Evolutionary conservation across 2,113 vertebrate genomes (phyloP).

Genomic region (Ptilonorhynchus violaceus): DNA sequence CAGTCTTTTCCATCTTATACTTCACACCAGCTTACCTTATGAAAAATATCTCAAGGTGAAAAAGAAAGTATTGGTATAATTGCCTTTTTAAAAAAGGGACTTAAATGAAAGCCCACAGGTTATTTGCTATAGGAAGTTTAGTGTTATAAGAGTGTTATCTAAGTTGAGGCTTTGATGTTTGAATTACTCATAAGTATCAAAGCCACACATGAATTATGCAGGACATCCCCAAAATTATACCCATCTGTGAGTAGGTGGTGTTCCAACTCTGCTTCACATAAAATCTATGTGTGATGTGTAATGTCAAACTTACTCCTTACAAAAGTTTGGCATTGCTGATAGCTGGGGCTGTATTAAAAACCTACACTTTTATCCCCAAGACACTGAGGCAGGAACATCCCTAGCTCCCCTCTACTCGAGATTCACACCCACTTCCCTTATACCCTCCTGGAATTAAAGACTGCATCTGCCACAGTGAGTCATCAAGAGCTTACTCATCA

Average conservation of each 20-base stretch:
- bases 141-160: slow-evolving; percentile 43
- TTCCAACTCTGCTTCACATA: slow-evolving; percentile 37
- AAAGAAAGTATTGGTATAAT: neutral
- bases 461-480: slow-evolving; percentile 53
- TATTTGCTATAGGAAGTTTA: slow-evolving; percentile 43
- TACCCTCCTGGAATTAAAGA: slow-evolving; percentile 44
- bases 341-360: slow-evolving; percentile 19
- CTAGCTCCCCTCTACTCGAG: slow-evolving; percentile 28
- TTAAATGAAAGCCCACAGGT: slow-evolving; percentile 9
- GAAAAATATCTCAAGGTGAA: neutral
- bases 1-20: neutral
- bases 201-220: slow-evolving; percentile 65
- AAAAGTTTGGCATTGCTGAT: slow-evolving; percentile 19
- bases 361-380: slow-evolving; percentile 33
- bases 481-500: slow-evolving; percentile 64
- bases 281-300: slow-evolving; percentile 35
- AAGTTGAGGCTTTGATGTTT: slow-evolving; percentile 58
- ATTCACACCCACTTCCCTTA: slow-evolving; percentile 45
- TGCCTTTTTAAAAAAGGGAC: neutral
- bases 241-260: slow-evolving; percentile 63
- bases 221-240: slow-evolving; percentile 63
- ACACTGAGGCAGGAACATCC: slow-evolving; percentile 36
- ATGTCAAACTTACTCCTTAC: slow-evolving; percentile 35
- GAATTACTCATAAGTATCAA: slow-evolving; percentile 66
- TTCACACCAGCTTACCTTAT: neutral